A percentile compares a stretch with the other conserved stretches of the same genome.
These are phyloP conservation scores for Myripristis jacobus DNA, from an alignment of 2,797 vertebrate genomes.

Conservation along the genomic window DNA sequence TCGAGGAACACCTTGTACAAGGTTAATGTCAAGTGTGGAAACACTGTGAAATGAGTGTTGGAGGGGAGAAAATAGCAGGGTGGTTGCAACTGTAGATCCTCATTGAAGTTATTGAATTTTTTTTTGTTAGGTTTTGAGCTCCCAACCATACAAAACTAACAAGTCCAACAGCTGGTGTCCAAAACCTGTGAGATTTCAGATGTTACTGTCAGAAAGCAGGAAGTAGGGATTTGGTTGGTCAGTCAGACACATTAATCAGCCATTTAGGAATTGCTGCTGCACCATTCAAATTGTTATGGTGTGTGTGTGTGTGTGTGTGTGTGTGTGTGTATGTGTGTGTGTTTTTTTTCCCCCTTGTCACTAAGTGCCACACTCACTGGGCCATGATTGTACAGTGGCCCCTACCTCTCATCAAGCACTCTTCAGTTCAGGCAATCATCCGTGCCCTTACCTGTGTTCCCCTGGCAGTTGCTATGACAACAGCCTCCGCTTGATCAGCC, in stretches of 20 bases:
- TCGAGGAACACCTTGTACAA: slow-evolving; percentile 72
- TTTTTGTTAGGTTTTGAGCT: slow-evolving; percentile 9
- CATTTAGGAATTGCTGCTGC: slow-evolving; percentile 47
- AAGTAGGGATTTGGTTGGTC: slow-evolving; percentile 43
- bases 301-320: too few species aligned
- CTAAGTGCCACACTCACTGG: slow-evolving; percentile 53
- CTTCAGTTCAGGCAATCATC: slow-evolving; percentile 84
- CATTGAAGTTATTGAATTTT: slow-evolving; percentile 13
- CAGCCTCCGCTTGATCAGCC: slow-evolving; percentile 80
- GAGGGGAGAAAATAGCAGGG: slow-evolving; percentile 14
- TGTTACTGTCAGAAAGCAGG: slow-evolving; percentile 38
- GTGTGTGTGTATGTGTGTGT: too few species aligned
- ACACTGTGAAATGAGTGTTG: slow-evolving; percentile 33
- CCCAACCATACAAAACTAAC: background rate
- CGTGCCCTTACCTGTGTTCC: slow-evolving; percentile 80
- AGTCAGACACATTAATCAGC: slow-evolving; percentile 45
- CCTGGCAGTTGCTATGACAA: slow-evolving; percentile 81
- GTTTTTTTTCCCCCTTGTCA: slow-evolving; percentile 48
- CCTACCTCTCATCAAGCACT: slow-evolving; percentile 77
- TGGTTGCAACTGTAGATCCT: background rate
- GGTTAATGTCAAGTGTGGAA: slow-evolving; percentile 65
- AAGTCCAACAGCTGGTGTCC: slow-evolving; percentile 11
- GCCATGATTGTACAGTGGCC: slow-evolving; percentile 76
- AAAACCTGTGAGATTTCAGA: slow-evolving; percentile 40
- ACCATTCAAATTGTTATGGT: slow-evolving; percentile 34